Evolutionary conservation across 2,113 vertebrate species (phyloP), one percentile per base, ranked within the genome.

Genomic region (Gila orcuttii): DNA sequence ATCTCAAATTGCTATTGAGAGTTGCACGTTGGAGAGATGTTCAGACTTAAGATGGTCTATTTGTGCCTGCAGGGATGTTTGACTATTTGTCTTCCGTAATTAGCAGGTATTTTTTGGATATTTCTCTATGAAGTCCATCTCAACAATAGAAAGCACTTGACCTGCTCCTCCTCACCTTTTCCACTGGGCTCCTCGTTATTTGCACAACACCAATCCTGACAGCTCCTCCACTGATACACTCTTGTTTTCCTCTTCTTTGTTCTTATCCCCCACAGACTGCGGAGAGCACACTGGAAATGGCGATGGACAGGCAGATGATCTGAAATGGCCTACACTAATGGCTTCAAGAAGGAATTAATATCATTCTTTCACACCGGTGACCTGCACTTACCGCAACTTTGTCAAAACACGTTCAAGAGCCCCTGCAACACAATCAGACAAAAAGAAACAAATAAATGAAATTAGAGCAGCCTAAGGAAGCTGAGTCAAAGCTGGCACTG

Each of bases 221-320:
- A 78, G 6, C 75, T 85, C 74, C 73, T 71, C 28, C 28, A 33
- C 59, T 64, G 68, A 87, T 25, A 69, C 31, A 36, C 42, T 73
- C 11, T 45, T 64, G 23, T 19, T 7, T 76, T 31, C 71, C 39
- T 83, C 73, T 69, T 23, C 31, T 52, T 76, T 87, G 73, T 77
- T 88, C 79, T 66, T 87, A 47, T 89, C 52, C 89, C 83, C 77
- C 86, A 55, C n/a, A 95, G 93, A 90, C 90, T 89, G 88, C n/a
- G 11, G 52, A 62, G 13, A 45, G 19, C 42, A 23, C 50, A 28
- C 28, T 73, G 86, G 87, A 92, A 86, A 93, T 91, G 89, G 95
- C 96, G 95, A 96, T 91, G 95, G 95, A 95, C 93, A 93, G 92
- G 92, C 91, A 89, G 88, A 92, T 91, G 88, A 95, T 92, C 92